Evolutionary conservation across 2,113 vertebrate genomes (phyloP).

Genomic region (Capreolus pygargus): DNA sequence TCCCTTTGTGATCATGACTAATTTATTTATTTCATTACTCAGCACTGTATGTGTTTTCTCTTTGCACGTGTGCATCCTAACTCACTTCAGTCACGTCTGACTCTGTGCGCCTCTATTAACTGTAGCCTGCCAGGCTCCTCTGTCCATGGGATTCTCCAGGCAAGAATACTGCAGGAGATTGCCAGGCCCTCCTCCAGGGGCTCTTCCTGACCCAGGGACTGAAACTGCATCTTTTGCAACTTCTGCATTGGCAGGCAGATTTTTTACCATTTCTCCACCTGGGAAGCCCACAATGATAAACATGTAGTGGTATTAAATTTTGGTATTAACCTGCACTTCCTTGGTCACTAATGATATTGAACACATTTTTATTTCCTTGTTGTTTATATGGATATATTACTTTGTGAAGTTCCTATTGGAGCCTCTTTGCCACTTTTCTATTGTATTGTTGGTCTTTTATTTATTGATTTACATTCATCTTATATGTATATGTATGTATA

Average conservation of each 20-base stretch:
- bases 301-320: background rate
- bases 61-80: background rate
- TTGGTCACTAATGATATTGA: background rate
- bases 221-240: too few relatives aligned
- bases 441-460: background rate
- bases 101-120: background rate
- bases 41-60: background rate
- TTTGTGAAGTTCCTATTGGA: background rate
- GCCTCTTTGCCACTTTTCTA: background rate
- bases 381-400: background rate
- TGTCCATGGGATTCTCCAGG: background rate
- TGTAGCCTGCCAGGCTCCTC: background rate
- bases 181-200: too few relatives aligned
- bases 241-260: too few relatives aligned
- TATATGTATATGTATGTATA: too few relatives aligned
- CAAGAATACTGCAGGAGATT: background rate
- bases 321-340: constrained; percentile 1
- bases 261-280: too few relatives aligned
- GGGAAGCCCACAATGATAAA: background rate
- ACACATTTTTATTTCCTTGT: background rate
- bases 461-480: background rate
- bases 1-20: background rate
- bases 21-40: background rate
- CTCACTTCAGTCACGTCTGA: background rate
- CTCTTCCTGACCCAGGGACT: too few relatives aligned